Percentiles rank a stretch among this genome's conserved stretches.
Conservation (phyloP, 2,797 vertebrate genomes). For the Hipposideros larvatus region DNA sequence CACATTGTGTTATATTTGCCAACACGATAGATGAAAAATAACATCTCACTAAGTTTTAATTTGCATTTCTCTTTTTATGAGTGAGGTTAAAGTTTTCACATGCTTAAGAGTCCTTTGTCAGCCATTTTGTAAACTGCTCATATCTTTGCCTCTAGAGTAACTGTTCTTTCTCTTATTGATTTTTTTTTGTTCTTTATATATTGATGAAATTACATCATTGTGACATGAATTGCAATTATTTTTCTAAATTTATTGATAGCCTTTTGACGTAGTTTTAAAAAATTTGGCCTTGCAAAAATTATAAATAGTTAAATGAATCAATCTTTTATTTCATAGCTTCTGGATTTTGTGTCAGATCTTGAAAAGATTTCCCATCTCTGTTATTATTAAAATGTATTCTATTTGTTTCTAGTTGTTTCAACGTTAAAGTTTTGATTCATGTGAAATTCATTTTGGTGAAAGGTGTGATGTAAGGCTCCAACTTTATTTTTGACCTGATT, state of each 20-base stretch:
- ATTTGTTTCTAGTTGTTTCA: not conserved
- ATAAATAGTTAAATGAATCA: not conserved
- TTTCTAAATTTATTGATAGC: slow-evolving; percentile 1
- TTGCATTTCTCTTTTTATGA: slow-evolving; percentile 19
- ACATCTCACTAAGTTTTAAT: not conserved
- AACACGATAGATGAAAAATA: not conserved
- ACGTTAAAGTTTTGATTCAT: not conserved
- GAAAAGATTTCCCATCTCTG: not conserved
- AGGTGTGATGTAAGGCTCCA: not conserved
- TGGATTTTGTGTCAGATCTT: slow-evolving; percentile 5
- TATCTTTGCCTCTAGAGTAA: not conserved
- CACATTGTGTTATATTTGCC: not conserved
- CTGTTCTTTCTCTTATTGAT: slow-evolving; percentile 25
- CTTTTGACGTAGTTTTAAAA: slow-evolving; percentile 43
- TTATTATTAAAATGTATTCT: slow-evolving; percentile 23
- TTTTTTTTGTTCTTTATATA: not conserved
- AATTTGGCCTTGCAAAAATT: not conserved
- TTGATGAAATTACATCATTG: not conserved
- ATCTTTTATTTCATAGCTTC: slow-evolving; percentile 11
- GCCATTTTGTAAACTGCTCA: not conserved
- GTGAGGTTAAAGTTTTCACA: not conserved
- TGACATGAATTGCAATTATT: not conserved
- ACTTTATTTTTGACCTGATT: not conserved
- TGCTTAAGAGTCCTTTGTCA: not conserved
- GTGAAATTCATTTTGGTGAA: slow-evolving; percentile 3